phyloP scores from a whole-genome alignment of 2,888 invertebrate species.

The Parthenolecanium corni region DNA sequence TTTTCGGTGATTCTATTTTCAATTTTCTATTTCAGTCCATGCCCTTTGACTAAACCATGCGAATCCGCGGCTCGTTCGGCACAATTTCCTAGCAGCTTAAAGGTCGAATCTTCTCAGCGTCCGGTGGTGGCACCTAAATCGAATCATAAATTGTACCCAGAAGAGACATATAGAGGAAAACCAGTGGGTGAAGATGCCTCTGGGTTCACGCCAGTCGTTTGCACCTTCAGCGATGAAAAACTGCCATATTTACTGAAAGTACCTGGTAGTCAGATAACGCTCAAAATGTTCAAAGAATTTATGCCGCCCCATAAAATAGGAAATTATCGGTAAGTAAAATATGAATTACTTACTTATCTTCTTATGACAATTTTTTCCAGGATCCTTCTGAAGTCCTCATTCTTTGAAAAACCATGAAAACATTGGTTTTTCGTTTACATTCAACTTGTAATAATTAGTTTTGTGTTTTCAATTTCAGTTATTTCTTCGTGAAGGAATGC shows the following conservation, averaged over 20 bases:
- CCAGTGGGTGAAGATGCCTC: constrained; percentile 28
- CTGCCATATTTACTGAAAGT: constrained; percentile 87
- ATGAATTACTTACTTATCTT: too few species aligned
- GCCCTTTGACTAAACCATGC: not conserved
- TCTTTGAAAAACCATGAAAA: too few species aligned
- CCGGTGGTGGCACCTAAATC: not conserved
- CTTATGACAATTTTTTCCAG: too few species aligned
- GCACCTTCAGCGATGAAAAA: constrained; percentile 81
- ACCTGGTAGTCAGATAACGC: constrained; percentile 72
- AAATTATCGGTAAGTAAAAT: constrained; percentile 80
- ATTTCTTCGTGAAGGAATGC: constrained; percentile 90
- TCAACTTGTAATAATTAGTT: too few species aligned
- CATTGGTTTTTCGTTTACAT: too few species aligned
- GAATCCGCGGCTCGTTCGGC: not conserved
- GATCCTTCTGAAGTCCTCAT: too few species aligned
- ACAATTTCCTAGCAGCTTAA: not conserved
- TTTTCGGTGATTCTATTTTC: too few species aligned
- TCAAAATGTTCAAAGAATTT: constrained; percentile 84
- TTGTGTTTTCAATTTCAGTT: constrained; percentile 54
- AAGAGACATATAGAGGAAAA: not conserved
- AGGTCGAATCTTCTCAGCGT: constrained; percentile 15
- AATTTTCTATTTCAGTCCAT: too few species aligned
- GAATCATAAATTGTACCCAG: constrained; percentile 1
- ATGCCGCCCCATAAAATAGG: constrained; percentile 78
- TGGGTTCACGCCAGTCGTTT: constrained; percentile 67